Evolutionary conservation across 2,888 invertebrate genomes (phyloP), one percentile per base, ranked within the genome.

Genomic region (Gortyna flavago): DNA sequence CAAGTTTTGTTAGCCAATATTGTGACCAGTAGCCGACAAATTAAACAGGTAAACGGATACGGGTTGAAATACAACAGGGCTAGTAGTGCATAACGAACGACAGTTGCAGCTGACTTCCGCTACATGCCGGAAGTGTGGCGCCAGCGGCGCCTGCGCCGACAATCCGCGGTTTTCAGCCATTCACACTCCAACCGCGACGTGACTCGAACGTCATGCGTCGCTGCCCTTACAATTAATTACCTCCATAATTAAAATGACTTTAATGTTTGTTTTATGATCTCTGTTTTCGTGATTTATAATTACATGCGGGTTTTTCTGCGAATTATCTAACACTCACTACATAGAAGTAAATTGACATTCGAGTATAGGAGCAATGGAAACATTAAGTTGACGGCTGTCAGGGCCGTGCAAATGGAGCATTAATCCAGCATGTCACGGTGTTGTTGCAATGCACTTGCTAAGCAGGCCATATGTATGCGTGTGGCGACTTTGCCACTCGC

Each of bases 91-190:
- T 94, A 93, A 93, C 94, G 91, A 93, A 90, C 90, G 92, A 92
- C 94, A 93, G 94, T 95, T 95, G 95, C 95, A 95, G 92, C 93
- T 92, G 91, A 91, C 95, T 95, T 96, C 96, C 96, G 95, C 90
- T 88, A 88, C 81, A 87, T 89, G 90, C 90, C 94, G 96, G 95
- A 95, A 95, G 91, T 85, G 84, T 85, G 95, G 95, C 95, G 95
- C 95, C 95, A 93, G 86, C 87, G 93, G 93, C 94, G 94, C 94
- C 90, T 92, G 92, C 92, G 90, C 90, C 87, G 89, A 79, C 90
- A 88, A 90, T 90, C 91, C 90, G 93, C 92, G 93, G 92, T 92
- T 92, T 92, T 89, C 85, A 91, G 84, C 86, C 89, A 91, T 91
- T 94, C 91, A 92, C 89, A 90, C 89, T 88, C 85, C 87, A 90